Base-by-base conservation (phyloP, 2,888 invertebrate genomes). In the Pyrochroa serraticornis region DNA sequence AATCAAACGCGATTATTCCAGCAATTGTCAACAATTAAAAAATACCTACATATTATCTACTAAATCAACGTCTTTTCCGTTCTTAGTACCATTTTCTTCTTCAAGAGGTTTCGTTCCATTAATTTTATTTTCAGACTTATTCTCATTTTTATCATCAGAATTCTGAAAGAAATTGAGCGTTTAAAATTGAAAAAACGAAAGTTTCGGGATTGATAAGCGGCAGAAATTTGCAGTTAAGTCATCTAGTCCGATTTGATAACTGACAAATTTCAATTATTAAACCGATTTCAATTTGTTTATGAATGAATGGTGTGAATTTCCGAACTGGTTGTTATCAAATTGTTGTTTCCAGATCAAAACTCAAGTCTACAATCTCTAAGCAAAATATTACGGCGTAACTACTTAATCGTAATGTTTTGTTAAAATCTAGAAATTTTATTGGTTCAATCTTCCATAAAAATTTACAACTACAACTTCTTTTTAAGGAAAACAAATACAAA, bases 11-110 rank as follows among this genome's bases (percentile, higher is more conserved):
- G n/a, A 45, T 44, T 9, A 37, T 32, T 36, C 43, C 12, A 37
- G 6, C n/a, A 35, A 34, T 32, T 37, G 50, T 10, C 3, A 33
- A 35, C 30, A 41, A 45, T 36, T 56, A 45, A 10, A 34, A 34
- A 43, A 68, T 71, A 77, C 77, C 73, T 77, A 79, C 79, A 79
- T 77, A 71, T 79, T 78, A 71, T 79, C 78, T 60, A 79, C 78
- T 55, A 75, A 75, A 63, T 77, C 76, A 44, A 75, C 68, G 47
- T 76, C 76, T 70, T 78, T 77, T 12, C 74, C 75, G 62, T 76
- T 77, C 63, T 77, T 78, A 58, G 70, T 71, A 37, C 69, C 71
- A 52, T 74, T 71, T 39, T 72, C 72, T 50, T 65, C 57, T 35
- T 71, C 68, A 7, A 54, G 68, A 14, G 63, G 68, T 55, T 74